phyloP scores from a whole-genome alignment of 2,888 invertebrate genomes.

The Buathra laborator region DNA sequence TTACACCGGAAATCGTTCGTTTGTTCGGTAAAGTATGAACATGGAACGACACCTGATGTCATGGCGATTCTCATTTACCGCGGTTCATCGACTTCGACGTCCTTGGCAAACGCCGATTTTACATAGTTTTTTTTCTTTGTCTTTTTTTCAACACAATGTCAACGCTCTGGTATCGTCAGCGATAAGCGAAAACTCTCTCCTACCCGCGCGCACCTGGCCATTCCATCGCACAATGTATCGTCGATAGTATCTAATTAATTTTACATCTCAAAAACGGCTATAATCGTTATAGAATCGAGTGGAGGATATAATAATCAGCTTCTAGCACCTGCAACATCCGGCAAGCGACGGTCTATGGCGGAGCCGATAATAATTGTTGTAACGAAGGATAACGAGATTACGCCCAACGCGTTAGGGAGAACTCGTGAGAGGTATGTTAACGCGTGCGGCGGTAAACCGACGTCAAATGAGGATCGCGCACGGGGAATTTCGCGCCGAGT shows the following conservation, averaged over 20 bases:
- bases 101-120: not conserved
- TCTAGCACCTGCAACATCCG: constrained; percentile 37
- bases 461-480: not conserved
- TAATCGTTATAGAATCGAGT: constrained; percentile 62
- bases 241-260: constrained; percentile 55
- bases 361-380: constrained; percentile 61
- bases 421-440: constrained; percentile 1
- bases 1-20: constrained; percentile 52
- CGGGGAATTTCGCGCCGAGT: not conserved
- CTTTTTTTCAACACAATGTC: constrained; percentile 49
- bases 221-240: constrained; percentile 22
- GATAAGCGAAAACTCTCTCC: not conserved
- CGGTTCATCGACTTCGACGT: constrained; percentile 25
- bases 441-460: not conserved
- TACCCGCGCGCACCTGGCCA: constrained; percentile 25
- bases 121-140: too few species aligned
- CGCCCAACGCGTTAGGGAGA: not conserved
- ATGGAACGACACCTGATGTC: constrained; percentile 3
- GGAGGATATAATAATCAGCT: constrained; percentile 23
- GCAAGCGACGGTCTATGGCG: constrained; percentile 7
- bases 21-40: constrained; percentile 14
- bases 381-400: constrained; percentile 63
- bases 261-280: constrained; percentile 50
- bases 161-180: constrained; percentile 15
- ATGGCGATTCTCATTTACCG: constrained; percentile 38